A percentile compares a stretch with the other conserved stretches of the same genome.
phyloP scores from a whole-genome alignment of 1,140 invertebrate species.

The Cyclargus thomasi region DNA sequence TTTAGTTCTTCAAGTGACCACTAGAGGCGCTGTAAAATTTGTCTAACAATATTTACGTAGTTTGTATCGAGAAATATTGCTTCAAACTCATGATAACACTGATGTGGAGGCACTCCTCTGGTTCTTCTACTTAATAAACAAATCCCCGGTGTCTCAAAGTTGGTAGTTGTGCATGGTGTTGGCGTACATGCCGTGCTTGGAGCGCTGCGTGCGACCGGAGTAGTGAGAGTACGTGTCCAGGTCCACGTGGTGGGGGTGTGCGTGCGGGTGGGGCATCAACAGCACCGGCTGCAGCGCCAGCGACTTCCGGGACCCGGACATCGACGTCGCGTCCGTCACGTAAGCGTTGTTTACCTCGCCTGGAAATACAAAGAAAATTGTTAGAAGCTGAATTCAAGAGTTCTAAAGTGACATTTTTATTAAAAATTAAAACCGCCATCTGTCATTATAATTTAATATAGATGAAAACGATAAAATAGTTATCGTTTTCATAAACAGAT shows the following conservation, averaged over 20 bases:
- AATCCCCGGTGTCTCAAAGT: constrained; percentile 48
- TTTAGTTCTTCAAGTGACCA: too few relatives aligned
- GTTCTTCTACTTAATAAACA: neutral
- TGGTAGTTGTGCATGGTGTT: constrained; percentile 80
- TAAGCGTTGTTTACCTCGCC: constrained; percentile 92
- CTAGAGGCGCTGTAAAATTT: too few relatives aligned
- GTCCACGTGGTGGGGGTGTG: constrained; percentile 51
- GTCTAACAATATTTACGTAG: too few relatives aligned
- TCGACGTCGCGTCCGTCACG: constrained; percentile 85
- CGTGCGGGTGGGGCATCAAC: constrained; percentile 75
- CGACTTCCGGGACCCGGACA: constrained; percentile 89
- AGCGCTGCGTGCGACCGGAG: constrained; percentile 78
- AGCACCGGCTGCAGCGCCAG: constrained; percentile 90
- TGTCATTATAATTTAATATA: neutral
- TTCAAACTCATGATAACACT: too few relatives aligned
- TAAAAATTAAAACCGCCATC: neutral
- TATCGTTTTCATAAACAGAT: neutral
- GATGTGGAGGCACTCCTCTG: too few relatives aligned
- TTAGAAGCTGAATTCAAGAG: too few relatives aligned
- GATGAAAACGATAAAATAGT: too few relatives aligned
- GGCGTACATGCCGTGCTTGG: constrained; percentile 70
- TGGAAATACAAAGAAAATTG: constrained; percentile 45
- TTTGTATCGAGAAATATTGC: too few relatives aligned
- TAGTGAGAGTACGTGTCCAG: constrained; percentile 86
- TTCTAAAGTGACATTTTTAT: too few relatives aligned